Base-by-base conservation (phyloP, 1,140 invertebrate genomes). In the Drosophila tani region DNA sequence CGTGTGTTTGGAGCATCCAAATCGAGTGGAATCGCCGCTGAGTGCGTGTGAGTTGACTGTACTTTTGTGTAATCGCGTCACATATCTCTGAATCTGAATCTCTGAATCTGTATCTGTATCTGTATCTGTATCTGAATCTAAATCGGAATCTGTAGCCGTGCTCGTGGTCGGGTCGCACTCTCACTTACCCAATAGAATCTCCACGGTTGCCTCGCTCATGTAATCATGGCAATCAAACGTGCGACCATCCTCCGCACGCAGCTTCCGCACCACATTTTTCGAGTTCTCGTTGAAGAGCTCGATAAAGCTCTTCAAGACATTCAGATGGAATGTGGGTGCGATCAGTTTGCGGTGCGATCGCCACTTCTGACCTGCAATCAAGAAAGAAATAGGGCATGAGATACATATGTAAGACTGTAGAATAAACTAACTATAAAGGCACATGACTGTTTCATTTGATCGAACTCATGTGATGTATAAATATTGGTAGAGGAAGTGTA, bases 161-260 rank as follows among this genome's bases (percentile, higher is more conserved):
- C 27, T 29, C 27, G 27, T 29, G 27, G 5, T 29, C 27, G 27
- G 5, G 32, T 45, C 40, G 65, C 53, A 46, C 45, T 49, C 47
- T 82, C 77, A 94, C 94, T 94, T 93, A 96, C 95, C 95, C 62
- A 97, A 93, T 50, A 97, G 94, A 74, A 97, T 97, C 93, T 97
- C 96, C 2, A 97, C 96, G 15, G 96, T 97, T 58, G 95, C 95
- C 85, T 97, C 96, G 79, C 96, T 97, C 96, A 97, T 97, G 93
- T 97, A 97, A 88, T 97, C 95, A 81, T 97, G 96, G 81, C 95
- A 95, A 86, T 97, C 96, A 91, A 97, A 96, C 35, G 94, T 94
- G 78, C 95, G 95, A 51, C 94, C 94, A 41, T 93, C 92, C 93
- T 96, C 96, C 71, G 95, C 95, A 86, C 95, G 94, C 75, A 95